Evolutionary conservation across 2,888 invertebrate genomes (phyloP).

Genomic region (Drosophila crucigera): DNA sequence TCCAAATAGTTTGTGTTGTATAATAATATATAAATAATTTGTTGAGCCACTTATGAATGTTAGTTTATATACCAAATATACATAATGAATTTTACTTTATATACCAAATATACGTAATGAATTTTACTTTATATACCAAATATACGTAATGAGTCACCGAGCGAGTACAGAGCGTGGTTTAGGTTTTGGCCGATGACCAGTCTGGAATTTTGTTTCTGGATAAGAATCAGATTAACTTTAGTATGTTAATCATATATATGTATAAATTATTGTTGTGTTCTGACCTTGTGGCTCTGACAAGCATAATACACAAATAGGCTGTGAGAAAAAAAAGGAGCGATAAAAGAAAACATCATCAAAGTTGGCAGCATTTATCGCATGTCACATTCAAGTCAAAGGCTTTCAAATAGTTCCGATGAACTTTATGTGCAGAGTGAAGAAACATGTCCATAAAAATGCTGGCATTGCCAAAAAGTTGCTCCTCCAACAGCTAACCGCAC

Average conservation of each 20-base stretch:
- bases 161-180: neutral
- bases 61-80: no score
- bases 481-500: slow-evolving; percentile 53
- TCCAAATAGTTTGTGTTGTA: neutral
- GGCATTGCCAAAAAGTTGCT: slow-evolving; percentile 30
- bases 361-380: slow-evolving; percentile 37
- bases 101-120: neutral
- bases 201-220: slow-evolving; percentile 12
- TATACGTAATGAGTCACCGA: slow-evolving; percentile 8
- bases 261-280: slow-evolving; percentile 13
- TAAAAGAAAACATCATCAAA: slow-evolving; percentile 23
- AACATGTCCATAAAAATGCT: slow-evolving; percentile 27
- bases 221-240: slow-evolving; percentile 4
- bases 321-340: neutral
- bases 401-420: slow-evolving; percentile 73
- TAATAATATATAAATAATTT: neutral
- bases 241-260: slow-evolving; percentile 42
- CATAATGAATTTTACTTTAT: slow-evolving; percentile 1
- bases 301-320: slow-evolving; percentile 7
- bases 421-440: slow-evolving; percentile 48
- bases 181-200: slow-evolving; percentile 14
- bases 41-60: neutral
- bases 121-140: no score
- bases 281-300: slow-evolving; percentile 26
- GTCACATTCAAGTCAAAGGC: slow-evolving; percentile 55